Conservation (phyloP, 2,888 invertebrate species). For the Asteroscopus sphinx region DNA sequence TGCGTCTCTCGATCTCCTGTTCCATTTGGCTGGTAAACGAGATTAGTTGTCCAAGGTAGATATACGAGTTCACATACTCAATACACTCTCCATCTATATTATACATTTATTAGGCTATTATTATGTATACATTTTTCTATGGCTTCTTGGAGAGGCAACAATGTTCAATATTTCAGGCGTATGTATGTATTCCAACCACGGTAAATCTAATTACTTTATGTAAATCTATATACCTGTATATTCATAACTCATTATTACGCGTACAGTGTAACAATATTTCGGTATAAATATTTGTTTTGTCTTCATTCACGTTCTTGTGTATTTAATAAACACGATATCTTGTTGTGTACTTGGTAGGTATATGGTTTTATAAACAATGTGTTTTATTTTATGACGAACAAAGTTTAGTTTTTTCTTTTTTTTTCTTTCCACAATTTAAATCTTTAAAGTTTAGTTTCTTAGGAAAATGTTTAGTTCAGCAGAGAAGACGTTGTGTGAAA, state of each 20-base stretch:
- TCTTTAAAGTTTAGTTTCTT: background rate
- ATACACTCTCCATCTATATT: no score
- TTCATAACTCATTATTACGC: constrained; percentile 7
- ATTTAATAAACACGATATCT: constrained; percentile 38
- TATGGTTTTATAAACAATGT: constrained; percentile 19
- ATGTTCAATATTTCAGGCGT: background rate
- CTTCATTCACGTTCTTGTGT: constrained; percentile 36
- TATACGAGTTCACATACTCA: no score
- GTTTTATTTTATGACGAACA: constrained; percentile 22
- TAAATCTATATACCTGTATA: background rate
- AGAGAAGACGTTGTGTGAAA: background rate
- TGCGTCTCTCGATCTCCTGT: no score
- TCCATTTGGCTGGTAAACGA: no score
- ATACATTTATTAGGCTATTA: no score
- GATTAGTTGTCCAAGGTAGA: no score
- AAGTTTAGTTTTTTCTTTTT: constrained; percentile 7
- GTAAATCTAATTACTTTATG: constrained; percentile 24
- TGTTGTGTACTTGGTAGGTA: constrained; percentile 10
- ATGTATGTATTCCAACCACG: constrained; percentile 1
- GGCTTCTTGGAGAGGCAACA: background rate
- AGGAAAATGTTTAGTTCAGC: background rate
- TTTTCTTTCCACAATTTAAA: no score
- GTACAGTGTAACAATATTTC: constrained; percentile 27
- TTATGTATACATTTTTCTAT: no score
- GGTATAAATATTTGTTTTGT: constrained; percentile 23